Base-by-base conservation (phyloP, 1,140 invertebrate genomes). In the fruit fly (Drosophila melanogaster) region DNA sequence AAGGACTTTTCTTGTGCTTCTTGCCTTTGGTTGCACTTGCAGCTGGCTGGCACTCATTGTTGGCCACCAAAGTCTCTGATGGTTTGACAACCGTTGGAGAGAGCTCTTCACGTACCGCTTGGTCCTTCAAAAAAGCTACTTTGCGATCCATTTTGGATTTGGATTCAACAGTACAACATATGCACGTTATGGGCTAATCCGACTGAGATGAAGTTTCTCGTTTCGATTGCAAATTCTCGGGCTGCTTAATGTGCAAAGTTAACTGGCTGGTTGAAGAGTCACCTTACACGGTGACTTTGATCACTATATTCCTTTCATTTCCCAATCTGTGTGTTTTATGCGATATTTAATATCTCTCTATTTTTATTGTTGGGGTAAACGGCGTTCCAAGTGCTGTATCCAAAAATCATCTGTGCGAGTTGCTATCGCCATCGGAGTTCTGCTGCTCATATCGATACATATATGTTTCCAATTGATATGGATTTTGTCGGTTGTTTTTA, bases 351-450 rank as follows among this genome's bases (percentile, higher is more conserved):
- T 22, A 22, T 35, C 30, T n/a, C 14, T 15, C 8, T 4, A 2
- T 50, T 6, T n/a, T 15, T 26, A 26, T 33, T 2, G 40, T 47
- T 47, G 26, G 26, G 26, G 14, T n/a, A 47, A 47, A 47, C 44
- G 44, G 44, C 44, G 44, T 47, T 14, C 12, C 10, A 19, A 17
- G n/a, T 33, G 47, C 24, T 50, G 47, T 17, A 50, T 50, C 47
- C 47, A 30, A 50, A 50, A 33, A 22, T 22, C 47, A 50, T 26
- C 47, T 50, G 47, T 50, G 47, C 49, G 12, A 1, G 17, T 22
- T 22, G 10, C 11, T 17, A 37, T 54, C 22, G 22, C 17, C 35
- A 35, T 33, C n/a, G n/a, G 4, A 15, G n/a, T 10, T 47, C n/a
- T n/a, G n/a, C 8, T 12, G 11, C 6, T 5, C 0, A 3, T 59